phyloP scores from a whole-genome alignment of 2,113 vertebrate species.

The Nothocercus nigrocapillus region DNA sequence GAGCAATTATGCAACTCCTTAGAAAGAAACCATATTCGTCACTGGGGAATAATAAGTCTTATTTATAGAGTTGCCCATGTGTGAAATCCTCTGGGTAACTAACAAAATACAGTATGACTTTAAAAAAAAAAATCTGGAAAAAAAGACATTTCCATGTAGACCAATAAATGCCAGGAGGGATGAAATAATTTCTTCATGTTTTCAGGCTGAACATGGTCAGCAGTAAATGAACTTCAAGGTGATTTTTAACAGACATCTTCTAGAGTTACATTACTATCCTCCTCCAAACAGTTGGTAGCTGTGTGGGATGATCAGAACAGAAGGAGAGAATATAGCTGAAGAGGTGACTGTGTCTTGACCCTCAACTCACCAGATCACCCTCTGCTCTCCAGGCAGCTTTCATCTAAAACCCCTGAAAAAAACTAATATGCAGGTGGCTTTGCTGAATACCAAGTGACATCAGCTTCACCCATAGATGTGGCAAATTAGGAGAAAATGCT shows the following conservation, averaged over 20 bases:
- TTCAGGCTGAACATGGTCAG: slow-evolving; percentile 15
- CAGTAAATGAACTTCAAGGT: slow-evolving; percentile 31
- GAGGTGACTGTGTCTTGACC: slow-evolving; percentile 5
- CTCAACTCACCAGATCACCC: slow-evolving; percentile 12
- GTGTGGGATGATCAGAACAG: slow-evolving; percentile 33
- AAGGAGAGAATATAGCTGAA: not conserved
- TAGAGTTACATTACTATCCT: not conserved
- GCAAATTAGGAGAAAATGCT: not conserved
- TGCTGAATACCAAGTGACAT: not conserved
- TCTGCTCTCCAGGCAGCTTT: slow-evolving; percentile 17
- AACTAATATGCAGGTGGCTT: not conserved
- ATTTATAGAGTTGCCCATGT: slow-evolving; percentile 50
- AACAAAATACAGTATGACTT: slow-evolving; percentile 14
- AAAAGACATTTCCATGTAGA: not conserved
- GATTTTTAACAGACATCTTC: slow-evolving; percentile 40
- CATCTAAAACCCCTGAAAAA: slow-evolving; percentile 15
- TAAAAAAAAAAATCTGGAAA: not conserved
- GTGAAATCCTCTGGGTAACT: slow-evolving; percentile 44
- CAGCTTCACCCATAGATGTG: not conserved
- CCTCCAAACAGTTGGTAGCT: slow-evolving; percentile 9
- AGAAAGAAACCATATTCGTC: slow-evolving; percentile 28
- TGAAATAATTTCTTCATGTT: slow-evolving; percentile 45
- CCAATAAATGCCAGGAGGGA: slow-evolving; percentile 41
- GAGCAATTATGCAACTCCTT: slow-evolving; percentile 30
- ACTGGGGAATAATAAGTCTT: slow-evolving; percentile 37